Percentiles rank a stretch among this genome's conserved stretches.
phyloP scores from a whole-genome alignment of 2,797 vertebrate species.

The Crocidura indochinensis region DNA sequence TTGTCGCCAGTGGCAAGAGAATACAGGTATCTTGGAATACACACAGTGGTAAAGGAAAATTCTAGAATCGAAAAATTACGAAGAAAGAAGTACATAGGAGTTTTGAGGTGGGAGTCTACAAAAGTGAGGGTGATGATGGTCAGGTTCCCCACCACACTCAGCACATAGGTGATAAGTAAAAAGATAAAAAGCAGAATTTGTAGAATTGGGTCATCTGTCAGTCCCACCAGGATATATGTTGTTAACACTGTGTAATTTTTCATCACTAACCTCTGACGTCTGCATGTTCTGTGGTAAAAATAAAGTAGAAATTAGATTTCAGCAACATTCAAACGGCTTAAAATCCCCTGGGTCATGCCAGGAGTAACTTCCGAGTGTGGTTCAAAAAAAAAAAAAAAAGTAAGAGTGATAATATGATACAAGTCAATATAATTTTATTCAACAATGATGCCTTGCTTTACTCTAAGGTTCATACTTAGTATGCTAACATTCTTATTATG shows the following conservation, averaged over 20 bases:
- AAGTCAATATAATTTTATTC: conserved; percentile 32
- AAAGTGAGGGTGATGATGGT: conserved; percentile 24
- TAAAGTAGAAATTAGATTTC: neutral
- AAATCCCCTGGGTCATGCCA: neutral
- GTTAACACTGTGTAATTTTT: conserved; percentile 65
- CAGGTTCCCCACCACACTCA: conserved; percentile 46
- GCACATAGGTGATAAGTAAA: conserved; percentile 26
- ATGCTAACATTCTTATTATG: neutral
- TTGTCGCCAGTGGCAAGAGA: conserved; percentile 36
- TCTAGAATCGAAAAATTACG: conserved; percentile 42
- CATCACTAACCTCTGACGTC: conserved; percentile 32
- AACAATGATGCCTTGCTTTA: neutral
- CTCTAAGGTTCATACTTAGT: neutral
- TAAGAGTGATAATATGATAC: neutral
- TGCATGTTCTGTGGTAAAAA: conserved; percentile 6
- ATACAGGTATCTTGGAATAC: conserved; percentile 27
- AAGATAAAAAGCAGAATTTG: conserved; percentile 52
- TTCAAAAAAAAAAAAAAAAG: neutral
- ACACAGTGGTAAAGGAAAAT: conserved; percentile 23
- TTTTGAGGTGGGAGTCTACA: conserved; percentile 19
- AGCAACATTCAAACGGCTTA: neutral
- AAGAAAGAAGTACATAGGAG: conserved; percentile 48
- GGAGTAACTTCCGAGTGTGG: too few species aligned
- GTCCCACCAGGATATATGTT: conserved; percentile 53
- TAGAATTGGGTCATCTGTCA: conserved; percentile 49